These are phyloP conservation scores for Acanthurus tractus DNA, from an alignment of 2,797 vertebrate genomes.

Conservation along the genomic window DNA sequence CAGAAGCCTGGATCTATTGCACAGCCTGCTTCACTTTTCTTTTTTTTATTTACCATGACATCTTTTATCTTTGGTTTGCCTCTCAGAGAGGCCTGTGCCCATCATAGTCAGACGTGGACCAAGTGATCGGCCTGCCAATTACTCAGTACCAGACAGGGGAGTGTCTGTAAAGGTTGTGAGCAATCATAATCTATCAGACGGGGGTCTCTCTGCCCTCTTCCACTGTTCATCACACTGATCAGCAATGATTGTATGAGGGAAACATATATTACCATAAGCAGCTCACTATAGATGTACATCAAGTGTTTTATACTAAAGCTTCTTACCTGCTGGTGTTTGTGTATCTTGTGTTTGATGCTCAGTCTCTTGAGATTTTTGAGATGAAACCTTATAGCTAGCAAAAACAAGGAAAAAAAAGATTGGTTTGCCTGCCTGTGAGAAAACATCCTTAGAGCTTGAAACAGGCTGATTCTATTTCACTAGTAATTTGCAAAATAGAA, in stretches of 20 bases:
- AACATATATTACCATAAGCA: constrained; percentile 20
- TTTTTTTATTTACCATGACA: constrained; percentile 16
- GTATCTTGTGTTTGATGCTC: constrained; percentile 1
- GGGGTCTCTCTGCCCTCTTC: constrained; percentile 20
- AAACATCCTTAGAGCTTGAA: constrained; percentile 9
- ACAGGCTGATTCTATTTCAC: constrained; percentile 2
- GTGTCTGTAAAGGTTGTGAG: constrained; percentile 39
- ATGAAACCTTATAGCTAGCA: constrained; percentile 15
- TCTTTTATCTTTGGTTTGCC: constrained; percentile 20
- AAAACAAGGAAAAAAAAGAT: not conserved
- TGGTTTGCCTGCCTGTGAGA: constrained; percentile 4
- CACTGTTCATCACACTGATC: constrained; percentile 31
- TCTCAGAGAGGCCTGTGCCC: constrained; percentile 30
- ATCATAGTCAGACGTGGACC: constrained; percentile 6
- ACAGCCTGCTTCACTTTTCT: not conserved
- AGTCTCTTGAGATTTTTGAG: constrained; percentile 13
- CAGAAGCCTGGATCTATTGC: not conserved
- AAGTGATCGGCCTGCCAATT: constrained; percentile 24
- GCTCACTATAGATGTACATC: not conserved
- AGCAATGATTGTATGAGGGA: constrained; percentile 36
- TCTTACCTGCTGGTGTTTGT: constrained; percentile 2
- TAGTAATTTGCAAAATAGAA: constrained; percentile 9
- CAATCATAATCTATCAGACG: constrained; percentile 45
- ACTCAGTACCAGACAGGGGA: constrained; percentile 27
- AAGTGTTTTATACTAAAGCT: constrained; percentile 8